phyloP scores from a whole-genome alignment of 2,113 vertebrate genomes.

The Cyphomyrus plagiostoma region DNA sequence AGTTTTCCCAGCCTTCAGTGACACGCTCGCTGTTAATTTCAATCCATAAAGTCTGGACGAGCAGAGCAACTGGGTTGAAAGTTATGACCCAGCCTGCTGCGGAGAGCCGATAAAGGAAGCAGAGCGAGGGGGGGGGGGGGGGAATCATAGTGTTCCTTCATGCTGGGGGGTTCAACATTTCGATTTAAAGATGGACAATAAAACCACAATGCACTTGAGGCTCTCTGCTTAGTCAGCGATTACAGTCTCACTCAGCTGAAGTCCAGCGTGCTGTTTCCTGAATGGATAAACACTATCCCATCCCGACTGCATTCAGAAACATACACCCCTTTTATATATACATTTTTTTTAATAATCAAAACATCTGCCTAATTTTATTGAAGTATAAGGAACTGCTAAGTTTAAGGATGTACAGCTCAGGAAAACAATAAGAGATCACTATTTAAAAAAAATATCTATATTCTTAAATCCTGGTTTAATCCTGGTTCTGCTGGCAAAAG shows the following conservation, averaged over 20 bases:
- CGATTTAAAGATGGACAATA: background rate
- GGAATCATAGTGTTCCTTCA: background rate
- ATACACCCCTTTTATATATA: no score
- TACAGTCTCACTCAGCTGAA: background rate
- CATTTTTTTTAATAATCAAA: no score
- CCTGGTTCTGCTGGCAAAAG: no score
- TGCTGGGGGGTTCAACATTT: background rate
- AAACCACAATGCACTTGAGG: background rate
- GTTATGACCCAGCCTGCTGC: background rate
- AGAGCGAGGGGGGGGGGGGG: no score
- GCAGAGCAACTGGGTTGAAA: background rate
- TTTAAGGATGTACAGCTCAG: no score
- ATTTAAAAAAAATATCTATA: no score
- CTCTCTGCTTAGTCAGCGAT: background rate
- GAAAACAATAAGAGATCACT: no score
- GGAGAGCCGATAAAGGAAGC: background rate
- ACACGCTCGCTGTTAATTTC: background rate
- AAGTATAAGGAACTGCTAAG: background rate
- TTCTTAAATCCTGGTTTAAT: no score
- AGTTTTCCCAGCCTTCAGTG: background rate
- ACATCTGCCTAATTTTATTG: background rate
- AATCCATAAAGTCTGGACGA: background rate
- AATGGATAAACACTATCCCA: background rate
- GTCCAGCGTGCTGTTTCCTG: background rate
- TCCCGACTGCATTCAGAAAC: no score